A percentile compares a stretch with the other conserved stretches of the same genome.
phyloP scores from a whole-genome alignment of 1,140 invertebrate genomes.

The Geopemphigus sp. region DNA sequence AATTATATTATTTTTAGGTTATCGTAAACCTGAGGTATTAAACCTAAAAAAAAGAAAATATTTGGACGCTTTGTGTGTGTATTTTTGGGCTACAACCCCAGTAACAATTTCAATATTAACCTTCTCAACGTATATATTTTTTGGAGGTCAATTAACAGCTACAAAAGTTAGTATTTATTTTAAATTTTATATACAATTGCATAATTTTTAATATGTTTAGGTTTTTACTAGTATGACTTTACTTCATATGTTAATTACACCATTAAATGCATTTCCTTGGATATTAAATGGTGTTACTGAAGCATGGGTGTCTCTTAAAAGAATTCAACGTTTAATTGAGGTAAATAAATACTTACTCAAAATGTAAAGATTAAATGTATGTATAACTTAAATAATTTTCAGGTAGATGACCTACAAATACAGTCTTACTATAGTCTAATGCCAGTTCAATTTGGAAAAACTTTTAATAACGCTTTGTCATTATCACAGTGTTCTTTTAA shows the following conservation, averaged over 20 bases:
- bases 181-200: not conserved
- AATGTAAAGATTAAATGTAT: not conserved
- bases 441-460: conserved; percentile 51
- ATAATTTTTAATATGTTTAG: conserved; percentile 55
- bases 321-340: conserved; percentile 65
- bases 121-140: conserved; percentile 81
- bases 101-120: conserved; percentile 90
- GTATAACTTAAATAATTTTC: not conserved
- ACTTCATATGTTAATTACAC: conserved; percentile 93
- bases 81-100: conserved; percentile 98
- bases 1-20: conserved; percentile 56
- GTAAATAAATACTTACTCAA: conserved; percentile 56
- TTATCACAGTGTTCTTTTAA: conserved; percentile 56
- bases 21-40: conserved; percentile 70
- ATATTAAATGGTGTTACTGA: conserved; percentile 95
- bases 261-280: conserved; percentile 97
- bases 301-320: conserved; percentile 83
- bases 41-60: conserved; percentile 87
- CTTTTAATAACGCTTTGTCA: conserved; percentile 52
- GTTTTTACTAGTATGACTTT: conserved; percentile 92
- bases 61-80: conserved; percentile 96
- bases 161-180: conserved; percentile 67
- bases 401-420: conserved; percentile 51
- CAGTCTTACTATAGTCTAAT: conserved; percentile 52
- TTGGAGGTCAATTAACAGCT: conserved; percentile 79